A percentile compares a stretch with the other conserved stretches of the same genome.
Evolutionary conservation across 2,888 invertebrate genomes (phyloP).

Genomic region (Sminthurinus aureus): DNA sequence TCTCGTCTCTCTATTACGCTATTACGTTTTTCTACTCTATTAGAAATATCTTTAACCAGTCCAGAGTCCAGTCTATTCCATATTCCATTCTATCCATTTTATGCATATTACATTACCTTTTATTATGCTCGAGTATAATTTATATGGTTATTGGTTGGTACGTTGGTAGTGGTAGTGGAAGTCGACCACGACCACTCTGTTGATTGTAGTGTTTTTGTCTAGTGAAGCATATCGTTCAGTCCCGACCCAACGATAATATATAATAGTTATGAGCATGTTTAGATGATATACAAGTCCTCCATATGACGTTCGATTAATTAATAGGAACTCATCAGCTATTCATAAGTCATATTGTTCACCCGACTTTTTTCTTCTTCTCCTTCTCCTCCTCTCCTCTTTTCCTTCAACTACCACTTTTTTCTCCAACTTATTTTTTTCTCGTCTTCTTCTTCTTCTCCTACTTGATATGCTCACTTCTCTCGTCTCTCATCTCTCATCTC

Average conservation of each 20-base stretch:
- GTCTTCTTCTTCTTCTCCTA: background rate
- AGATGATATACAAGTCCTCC: background rate
- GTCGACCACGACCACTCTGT: too few species aligned
- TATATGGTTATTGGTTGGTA: too few species aligned
- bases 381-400: background rate
- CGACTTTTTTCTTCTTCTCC: constrained; percentile 15
- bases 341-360: constrained; percentile 43
- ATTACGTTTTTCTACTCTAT: background rate
- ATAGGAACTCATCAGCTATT: constrained; percentile 41
- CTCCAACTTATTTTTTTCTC: background rate
- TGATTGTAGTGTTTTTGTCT: too few species aligned
- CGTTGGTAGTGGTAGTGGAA: too few species aligned
- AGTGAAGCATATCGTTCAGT: too few species aligned
- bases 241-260: too few species aligned
- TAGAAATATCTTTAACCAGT: background rate
- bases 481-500: background rate
- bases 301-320: constrained; percentile 33
- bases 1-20: background rate
- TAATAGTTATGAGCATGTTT: background rate
- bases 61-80: background rate
- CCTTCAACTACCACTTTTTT: background rate
- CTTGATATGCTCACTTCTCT: constrained; percentile 10
- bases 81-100: background rate
- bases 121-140: too few species aligned
- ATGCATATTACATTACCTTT: too few species aligned